Conservation (phyloP, 2,797 vertebrate genomes). For the Buceros bicornis region DNA sequence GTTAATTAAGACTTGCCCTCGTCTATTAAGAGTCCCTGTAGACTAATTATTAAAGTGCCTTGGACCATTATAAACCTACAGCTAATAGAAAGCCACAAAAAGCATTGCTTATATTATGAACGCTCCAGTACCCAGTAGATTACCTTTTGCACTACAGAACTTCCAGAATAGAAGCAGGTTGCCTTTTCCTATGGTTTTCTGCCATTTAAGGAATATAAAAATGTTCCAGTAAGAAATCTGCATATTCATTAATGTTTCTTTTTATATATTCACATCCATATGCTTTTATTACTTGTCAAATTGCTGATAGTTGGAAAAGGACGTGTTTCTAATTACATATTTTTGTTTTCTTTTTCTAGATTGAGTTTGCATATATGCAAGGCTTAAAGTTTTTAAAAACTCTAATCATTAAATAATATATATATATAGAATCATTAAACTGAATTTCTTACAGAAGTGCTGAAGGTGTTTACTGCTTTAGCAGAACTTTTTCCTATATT, state of each 20-base stretch:
- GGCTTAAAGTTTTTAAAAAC: background rate
- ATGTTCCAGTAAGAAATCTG: slow-evolving; percentile 23
- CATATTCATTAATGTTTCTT: background rate
- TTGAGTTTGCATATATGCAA: background rate
- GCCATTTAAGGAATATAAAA: slow-evolving; percentile 58
- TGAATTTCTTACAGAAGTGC: background rate
- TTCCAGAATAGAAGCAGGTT: slow-evolving; percentile 49
- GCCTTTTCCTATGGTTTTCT: slow-evolving; percentile 63
- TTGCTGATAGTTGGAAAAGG: background rate
- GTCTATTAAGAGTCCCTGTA: slow-evolving; percentile 81
- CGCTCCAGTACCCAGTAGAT: slow-evolving; percentile 74
- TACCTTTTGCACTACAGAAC: slow-evolving; percentile 67
- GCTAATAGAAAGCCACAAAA: slow-evolving; percentile 75
- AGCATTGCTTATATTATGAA: slow-evolving; percentile 75
- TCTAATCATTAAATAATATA: background rate
- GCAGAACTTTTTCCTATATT: background rate
- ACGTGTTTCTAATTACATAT: background rate
- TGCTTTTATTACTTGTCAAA: background rate
- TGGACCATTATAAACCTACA: slow-evolving; percentile 79
- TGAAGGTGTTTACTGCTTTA: background rate
- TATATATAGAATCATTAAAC: background rate
- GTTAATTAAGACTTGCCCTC: slow-evolving; percentile 84
- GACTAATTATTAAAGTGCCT: slow-evolving; percentile 85
- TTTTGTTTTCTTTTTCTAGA: background rate
- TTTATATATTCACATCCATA: background rate